Conservation (phyloP, 2,113 vertebrate species). For the Heterotilapia buettikoferi region DNA sequence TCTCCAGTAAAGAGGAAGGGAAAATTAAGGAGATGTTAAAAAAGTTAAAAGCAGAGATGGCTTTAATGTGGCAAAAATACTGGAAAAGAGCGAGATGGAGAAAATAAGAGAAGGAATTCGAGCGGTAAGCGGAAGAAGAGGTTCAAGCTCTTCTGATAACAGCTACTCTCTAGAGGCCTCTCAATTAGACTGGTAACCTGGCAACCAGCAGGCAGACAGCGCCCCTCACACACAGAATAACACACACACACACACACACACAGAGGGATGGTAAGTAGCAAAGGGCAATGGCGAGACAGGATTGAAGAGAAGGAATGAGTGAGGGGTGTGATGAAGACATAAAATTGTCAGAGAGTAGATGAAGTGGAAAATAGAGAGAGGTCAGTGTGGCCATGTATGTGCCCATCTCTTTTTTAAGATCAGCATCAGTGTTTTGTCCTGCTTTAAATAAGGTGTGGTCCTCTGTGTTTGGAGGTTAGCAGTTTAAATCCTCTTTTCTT, state of each 20-base stretch:
- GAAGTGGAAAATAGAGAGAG: not conserved
- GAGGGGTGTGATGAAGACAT: not conserved
- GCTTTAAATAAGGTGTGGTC: not conserved
- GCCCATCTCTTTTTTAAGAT: not conserved
- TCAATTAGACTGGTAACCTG: conserved; percentile 75
- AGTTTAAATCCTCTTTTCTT: not conserved
- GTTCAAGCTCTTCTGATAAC: conserved; percentile 65
- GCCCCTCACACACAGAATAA: conserved; percentile 30
- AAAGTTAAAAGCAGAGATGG: not conserved
- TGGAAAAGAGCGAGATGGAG: not conserved
- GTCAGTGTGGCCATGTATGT: not conserved
- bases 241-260: not conserved
- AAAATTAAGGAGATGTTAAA: not conserved
- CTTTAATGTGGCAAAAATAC: not conserved
- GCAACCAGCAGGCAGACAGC: conserved; percentile 70
- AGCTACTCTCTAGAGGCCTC: conserved; percentile 66
- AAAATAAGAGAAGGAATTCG: conserved; percentile 4
- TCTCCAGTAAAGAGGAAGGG: not conserved
- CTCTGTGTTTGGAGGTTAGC: not conserved
- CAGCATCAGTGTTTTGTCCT: not conserved
- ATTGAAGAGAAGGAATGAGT: not conserved
- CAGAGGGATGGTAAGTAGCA: not conserved
- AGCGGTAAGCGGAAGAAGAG: conserved; percentile 31
- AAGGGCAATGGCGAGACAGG: not conserved
- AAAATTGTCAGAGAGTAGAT: not conserved